Evolutionary conservation across 2,113 vertebrate species (phyloP).

Genomic region (Syrrhaptes paradoxus): DNA sequence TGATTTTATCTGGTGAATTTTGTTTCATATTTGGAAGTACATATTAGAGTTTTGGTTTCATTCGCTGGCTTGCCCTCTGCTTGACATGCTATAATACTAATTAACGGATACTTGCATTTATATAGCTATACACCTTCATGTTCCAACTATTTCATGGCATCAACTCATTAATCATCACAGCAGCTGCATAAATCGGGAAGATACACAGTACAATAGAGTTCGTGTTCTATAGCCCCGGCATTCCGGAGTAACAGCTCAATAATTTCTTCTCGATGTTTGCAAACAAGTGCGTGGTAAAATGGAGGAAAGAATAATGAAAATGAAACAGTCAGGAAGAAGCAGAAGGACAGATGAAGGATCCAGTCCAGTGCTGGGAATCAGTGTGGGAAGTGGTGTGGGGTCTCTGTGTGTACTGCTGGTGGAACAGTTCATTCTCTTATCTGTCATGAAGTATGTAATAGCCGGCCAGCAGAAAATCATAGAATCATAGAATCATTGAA

Average conservation of each 20-base stretch:
- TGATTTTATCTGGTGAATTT: neutral
- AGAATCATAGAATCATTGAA: no score
- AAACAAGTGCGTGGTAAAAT: neutral
- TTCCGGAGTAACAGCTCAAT: neutral
- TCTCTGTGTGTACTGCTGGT: fast-evolving
- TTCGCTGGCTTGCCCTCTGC: neutral
- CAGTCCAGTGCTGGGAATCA: neutral
- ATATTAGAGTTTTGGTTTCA: neutral
- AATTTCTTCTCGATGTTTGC: neutral
- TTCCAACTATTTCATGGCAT: neutral
- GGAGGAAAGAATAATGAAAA: neutral
- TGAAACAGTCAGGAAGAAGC: neutral
- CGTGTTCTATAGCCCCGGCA: neutral
- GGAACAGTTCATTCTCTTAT: neutral
- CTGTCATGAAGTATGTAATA: neutral
- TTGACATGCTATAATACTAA: neutral
- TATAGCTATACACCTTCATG: neutral
- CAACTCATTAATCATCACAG: neutral
- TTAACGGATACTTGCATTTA: neutral
- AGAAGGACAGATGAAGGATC: neutral
- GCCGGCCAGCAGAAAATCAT: neutral
- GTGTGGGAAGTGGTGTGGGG: neutral
- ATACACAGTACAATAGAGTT: neutral
- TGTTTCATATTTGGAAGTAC: neutral
- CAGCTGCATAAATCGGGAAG: neutral